Base-by-base conservation (phyloP, 2,797 vertebrate species). In the Pangasius mekongensis region DNA sequence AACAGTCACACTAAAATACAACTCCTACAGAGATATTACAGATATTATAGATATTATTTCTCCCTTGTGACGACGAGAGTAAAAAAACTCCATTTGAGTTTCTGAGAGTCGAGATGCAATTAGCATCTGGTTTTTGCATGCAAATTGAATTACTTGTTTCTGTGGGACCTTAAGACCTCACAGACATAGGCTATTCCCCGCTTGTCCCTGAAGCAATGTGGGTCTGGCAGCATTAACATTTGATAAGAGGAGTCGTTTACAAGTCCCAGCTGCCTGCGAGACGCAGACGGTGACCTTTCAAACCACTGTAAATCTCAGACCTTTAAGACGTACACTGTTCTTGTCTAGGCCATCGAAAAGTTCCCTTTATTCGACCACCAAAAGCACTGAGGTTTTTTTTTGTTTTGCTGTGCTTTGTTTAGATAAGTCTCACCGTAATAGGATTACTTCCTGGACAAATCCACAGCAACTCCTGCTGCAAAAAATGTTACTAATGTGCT, bases 171-270 rank as follows among this genome's bases (percentile, higher is more conserved):
- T 89, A 90, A 92, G 94, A 95, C 94, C 95, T 95, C 94, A 95
- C 95, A 96, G 95, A 94, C 94, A 94, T 93, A 94, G 76, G 56
- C 89, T 85, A 86, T 83, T 83, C 80, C 93, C 92, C 84, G 87
- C 86, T 91, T 91, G 91, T 93, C 91, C 92, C 94, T 56, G 89
- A 78, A 87, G 93, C 94, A 92, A 95, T 93, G 93, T 90, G 91
- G 93, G 94, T 93, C 94, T 95, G 94, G 94, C 94, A 94, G 95
- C 95, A 96, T 97, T 96, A 96, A 96, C 96, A 97, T 97, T 96
- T 96, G 95, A 96, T 96, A 96, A 96, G 95, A 93, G 94, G 94
- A 94, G 94, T 95, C 94, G 93, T 96, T 96, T 96, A 96, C 95
- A 95, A 95, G 94, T 96, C 95, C 95, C 96, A 95, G 94, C 93